Evolutionary conservation across 1,140 invertebrate genomes (phyloP).

Genomic region (Apocrypta bakeri): DNA sequence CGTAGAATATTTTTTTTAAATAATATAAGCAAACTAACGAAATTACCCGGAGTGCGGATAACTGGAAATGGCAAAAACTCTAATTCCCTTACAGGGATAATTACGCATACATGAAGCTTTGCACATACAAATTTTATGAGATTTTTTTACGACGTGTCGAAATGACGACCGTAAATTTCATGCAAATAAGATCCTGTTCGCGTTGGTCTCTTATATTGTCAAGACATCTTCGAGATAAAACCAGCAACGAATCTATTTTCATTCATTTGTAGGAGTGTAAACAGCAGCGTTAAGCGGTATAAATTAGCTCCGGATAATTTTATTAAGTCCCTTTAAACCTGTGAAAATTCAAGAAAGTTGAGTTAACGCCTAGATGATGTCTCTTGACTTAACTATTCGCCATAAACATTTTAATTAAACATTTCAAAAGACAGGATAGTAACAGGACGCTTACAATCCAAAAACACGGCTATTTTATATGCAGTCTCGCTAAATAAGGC

Average conservation of each 20-base stretch:
- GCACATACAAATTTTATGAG: background rate
- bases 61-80: background rate
- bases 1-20: background rate
- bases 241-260: background rate
- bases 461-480: background rate
- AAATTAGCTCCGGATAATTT: background rate
- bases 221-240: background rate
- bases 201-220: background rate
- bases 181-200: background rate
- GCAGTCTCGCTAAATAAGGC: background rate
- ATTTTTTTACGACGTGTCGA: background rate
- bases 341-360: background rate
- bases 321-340: background rate
- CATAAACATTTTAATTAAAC: constrained; percentile 1
- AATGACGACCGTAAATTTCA: background rate
- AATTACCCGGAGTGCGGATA: background rate
- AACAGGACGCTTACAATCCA: background rate
- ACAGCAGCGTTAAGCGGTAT: background rate
- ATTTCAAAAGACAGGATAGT: background rate
- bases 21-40: background rate
- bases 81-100: background rate
- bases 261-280: background rate
- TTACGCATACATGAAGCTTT: background rate
- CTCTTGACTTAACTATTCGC: background rate
- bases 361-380: background rate